Conservation (phyloP, 2,888 invertebrate species). For the Epistrophella euchroma region DNA sequence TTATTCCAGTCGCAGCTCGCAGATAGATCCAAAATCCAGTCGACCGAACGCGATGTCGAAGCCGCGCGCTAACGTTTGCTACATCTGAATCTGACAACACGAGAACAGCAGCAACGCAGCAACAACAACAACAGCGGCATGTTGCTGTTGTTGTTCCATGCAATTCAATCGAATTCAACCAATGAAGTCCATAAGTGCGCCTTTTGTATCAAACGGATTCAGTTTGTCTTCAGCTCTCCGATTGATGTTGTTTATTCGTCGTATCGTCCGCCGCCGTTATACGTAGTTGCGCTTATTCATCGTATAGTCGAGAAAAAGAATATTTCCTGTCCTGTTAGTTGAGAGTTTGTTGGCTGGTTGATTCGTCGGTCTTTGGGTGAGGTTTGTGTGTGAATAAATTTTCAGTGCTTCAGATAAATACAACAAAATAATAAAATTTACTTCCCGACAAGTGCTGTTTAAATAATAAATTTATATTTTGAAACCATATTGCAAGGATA, state of each 20-base stretch:
- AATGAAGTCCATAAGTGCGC: slow-evolving; percentile 73
- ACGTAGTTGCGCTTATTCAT: slow-evolving; percentile 56
- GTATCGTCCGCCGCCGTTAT: slow-evolving; percentile 13
- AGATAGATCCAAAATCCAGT: slow-evolving; percentile 39
- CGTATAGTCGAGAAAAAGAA: slow-evolving; percentile 16
- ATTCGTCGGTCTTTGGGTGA: not conserved
- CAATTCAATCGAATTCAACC: slow-evolving; percentile 75
- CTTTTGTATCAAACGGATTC: slow-evolving; percentile 67
- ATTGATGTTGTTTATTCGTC: slow-evolving; percentile 65
- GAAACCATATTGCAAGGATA: slow-evolving; percentile 70
- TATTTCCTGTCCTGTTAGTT: slow-evolving; percentile 13
- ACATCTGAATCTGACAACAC: no score
- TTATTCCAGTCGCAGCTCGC: slow-evolving; percentile 27
- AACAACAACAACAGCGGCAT: slow-evolving; percentile 29
- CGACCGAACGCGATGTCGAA: slow-evolving; percentile 11
- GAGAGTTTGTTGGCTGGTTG: not conserved
- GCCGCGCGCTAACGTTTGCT: slow-evolving; percentile 1
- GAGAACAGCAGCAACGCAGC: not conserved
- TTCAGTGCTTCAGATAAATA: slow-evolving; percentile 5
- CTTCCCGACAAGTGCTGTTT: slow-evolving; percentile 22
- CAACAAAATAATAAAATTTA: slow-evolving; percentile 26
- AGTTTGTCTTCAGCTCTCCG: slow-evolving; percentile 72
- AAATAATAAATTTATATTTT: slow-evolving; percentile 56
- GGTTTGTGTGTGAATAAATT: not conserved
- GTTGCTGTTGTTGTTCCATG: slow-evolving; percentile 72